A percentile compares a stretch with the other conserved stretches of the same genome.
These are phyloP conservation scores for Drosophila yakuba DNA, from an alignment of 1,140 invertebrate species.

Conservation along the genomic window DNA sequence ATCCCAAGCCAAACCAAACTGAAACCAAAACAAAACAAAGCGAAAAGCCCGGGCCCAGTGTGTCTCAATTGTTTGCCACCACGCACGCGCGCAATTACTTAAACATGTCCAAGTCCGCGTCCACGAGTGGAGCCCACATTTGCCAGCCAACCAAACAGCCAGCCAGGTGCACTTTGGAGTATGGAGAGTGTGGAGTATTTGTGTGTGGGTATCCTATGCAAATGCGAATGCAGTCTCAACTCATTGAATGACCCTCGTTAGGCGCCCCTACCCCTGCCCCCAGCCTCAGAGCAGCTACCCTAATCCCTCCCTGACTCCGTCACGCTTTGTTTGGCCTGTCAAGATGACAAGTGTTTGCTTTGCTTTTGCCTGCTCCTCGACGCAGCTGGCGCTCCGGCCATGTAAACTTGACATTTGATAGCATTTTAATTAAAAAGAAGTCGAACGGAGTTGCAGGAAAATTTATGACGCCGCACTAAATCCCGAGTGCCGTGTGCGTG, in stretches of 20 bases:
- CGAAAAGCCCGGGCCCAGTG: slow-evolving; percentile 38
- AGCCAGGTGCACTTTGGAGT: slow-evolving; percentile 5
- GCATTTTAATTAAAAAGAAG: slow-evolving; percentile 82
- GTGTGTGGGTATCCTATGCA: slow-evolving; percentile 65
- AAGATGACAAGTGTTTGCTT: slow-evolving; percentile 83
- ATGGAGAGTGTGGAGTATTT: not conserved
- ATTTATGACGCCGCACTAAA: slow-evolving; percentile 70
- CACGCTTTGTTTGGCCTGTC: slow-evolving; percentile 82
- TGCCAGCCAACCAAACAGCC: slow-evolving; percentile 12
- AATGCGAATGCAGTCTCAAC: slow-evolving; percentile 61
- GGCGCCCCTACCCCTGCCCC: slow-evolving; percentile 36
- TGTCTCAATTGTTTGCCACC: slow-evolving; percentile 80
- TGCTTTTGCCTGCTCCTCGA: slow-evolving; percentile 51
- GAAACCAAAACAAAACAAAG: slow-evolving; percentile 54
- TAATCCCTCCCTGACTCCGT: slow-evolving; percentile 58
- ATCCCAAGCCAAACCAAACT: slow-evolving; percentile 2
- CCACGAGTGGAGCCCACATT: slow-evolving; percentile 72
- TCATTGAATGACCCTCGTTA: slow-evolving; percentile 79
- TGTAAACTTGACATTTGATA: slow-evolving; percentile 84
- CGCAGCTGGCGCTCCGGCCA: slow-evolving; percentile 67
- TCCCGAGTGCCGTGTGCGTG: slow-evolving; percentile 59
- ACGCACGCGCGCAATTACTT: slow-evolving; percentile 81
- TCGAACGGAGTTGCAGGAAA: slow-evolving; percentile 62
- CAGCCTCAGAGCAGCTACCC: slow-evolving; percentile 3
- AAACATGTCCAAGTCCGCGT: slow-evolving; percentile 71